Percentiles rank a stretch among this genome's conserved stretches.
Evolutionary conservation across 2,113 vertebrate genomes (phyloP).

Genomic region (Junco hyemalis): DNA sequence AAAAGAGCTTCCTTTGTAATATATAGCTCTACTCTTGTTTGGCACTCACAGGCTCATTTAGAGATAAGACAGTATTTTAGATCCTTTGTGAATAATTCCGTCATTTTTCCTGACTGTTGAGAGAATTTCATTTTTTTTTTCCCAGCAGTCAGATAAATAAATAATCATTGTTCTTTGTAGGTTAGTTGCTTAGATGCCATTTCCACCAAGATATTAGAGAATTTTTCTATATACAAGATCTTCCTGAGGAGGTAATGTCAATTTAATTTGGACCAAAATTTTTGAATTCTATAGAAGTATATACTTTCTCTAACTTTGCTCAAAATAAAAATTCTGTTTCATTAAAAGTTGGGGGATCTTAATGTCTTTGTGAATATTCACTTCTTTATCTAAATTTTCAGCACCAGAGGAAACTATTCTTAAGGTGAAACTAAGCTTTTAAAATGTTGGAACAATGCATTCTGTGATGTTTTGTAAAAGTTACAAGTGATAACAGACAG

Average conservation of each 20-base stretch:
- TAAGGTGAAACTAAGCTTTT: neutral
- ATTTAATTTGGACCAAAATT: neutral
- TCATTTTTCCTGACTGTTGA: neutral
- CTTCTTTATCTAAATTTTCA: neutral
- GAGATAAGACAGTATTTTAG: conserved; percentile 12
- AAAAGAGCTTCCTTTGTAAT: conserved; percentile 12
- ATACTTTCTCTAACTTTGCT: neutral
- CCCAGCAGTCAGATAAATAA: conserved; percentile 10
- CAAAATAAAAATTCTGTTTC: neutral
- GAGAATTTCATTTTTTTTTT: conserved; percentile 26
- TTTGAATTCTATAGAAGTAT: neutral
- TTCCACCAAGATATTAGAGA: neutral
- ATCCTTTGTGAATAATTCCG: conserved; percentile 8
- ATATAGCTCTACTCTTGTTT: conserved; percentile 22
- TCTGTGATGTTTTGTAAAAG: neutral
- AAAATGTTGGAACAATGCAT: neutral
- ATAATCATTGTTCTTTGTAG: conserved; percentile 20
- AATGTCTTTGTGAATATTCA: neutral
- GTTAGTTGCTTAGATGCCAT: conserved; percentile 31
- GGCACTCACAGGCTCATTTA: neutral
- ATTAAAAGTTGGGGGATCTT: neutral
- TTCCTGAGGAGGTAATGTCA: neutral
- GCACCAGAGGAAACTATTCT: neutral
- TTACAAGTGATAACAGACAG: neutral
- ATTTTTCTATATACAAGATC: neutral